A percentile compares a stretch with the other conserved stretches of the same genome.
phyloP scores from a whole-genome alignment of 2,113 vertebrate species.

The Montifringilla adamsi region DNA sequence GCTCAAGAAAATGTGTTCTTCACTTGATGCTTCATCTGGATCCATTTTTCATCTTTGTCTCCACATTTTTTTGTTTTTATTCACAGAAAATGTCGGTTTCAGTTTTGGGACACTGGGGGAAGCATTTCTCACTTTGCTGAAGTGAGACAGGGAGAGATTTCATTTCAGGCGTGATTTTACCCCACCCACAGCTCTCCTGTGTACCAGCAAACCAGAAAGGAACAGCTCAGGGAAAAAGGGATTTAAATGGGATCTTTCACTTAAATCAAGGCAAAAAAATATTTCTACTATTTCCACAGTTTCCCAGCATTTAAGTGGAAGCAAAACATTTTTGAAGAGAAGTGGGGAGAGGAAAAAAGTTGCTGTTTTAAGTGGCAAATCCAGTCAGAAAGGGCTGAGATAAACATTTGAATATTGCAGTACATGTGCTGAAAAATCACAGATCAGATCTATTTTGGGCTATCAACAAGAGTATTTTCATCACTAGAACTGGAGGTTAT shows the following conservation, averaged over 20 bases:
- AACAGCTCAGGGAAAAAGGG: not conserved
- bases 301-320: not conserved
- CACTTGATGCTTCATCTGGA: fast-evolving
- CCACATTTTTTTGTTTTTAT: fast-evolving
- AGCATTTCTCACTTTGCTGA: not conserved
- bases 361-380: not conserved
- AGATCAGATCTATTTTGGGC: not conserved
- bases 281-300: not conserved
- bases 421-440: not conserved
- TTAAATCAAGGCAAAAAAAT: not conserved
- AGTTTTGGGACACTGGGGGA: not conserved
- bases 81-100: not conserved
- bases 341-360: not conserved
- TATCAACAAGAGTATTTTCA: not conserved
- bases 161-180: not conserved
- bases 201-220: not conserved
- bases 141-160: not conserved
- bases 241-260: not conserved
- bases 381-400: not conserved
- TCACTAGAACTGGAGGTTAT: not conserved
- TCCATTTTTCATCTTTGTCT: not conserved
- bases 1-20: not conserved
- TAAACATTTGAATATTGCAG: not conserved
- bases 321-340: not conserved
- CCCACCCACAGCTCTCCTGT: not conserved